Evolutionary conservation across 2,888 invertebrate genomes (phyloP), one percentile per base, ranked within the genome.

Genomic region (Cheilosia variabilis): DNA sequence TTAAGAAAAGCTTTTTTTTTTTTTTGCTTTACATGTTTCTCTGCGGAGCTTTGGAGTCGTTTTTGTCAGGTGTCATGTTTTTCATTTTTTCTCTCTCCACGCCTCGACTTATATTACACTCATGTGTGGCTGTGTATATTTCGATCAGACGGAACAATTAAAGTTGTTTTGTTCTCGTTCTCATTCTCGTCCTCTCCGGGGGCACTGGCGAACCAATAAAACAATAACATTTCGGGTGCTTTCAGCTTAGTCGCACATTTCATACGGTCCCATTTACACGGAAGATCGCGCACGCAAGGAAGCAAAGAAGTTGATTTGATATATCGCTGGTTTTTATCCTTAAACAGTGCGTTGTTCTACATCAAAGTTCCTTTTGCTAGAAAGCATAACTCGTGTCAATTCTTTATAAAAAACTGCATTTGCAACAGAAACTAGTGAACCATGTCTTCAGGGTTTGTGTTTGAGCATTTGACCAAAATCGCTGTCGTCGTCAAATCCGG

Each of bases 381-480:
- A 17, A 9, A 15, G 13, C 13, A 82, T 34, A 13, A 24, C 31
- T 71, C 45, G 78, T 73, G 68, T 71, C 65, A 55, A 66, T 77
- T 69, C 76, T 41, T 77, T 41, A 17, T 27, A 47, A 9, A 9
- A 22, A 53, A 19, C 17, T 17, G 2, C n/a, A 7, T 6, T 5
- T 34, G 17, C 43, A 31, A 13, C 24, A 53, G 27, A 57, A 68
- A 65, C 31, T 47, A 82, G 73, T 83, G 66, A 77, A 81, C 9
- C 89, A 92, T 92, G 92, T 91, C 91, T 90, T 91, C 92, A 87
- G 90, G 90, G 88, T 92, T 91, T 89, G 89, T 92, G 63, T 90
- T 91, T 79, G 91, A 92, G 89, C 90, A 92, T 89, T 90, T 92
- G 71, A 43, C 71, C 45, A 71, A 86, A 45, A 62, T 86, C 24